Evolutionary conservation across 2,113 vertebrate species (phyloP).

Genomic region (Engraulis encrasicolus): DNA sequence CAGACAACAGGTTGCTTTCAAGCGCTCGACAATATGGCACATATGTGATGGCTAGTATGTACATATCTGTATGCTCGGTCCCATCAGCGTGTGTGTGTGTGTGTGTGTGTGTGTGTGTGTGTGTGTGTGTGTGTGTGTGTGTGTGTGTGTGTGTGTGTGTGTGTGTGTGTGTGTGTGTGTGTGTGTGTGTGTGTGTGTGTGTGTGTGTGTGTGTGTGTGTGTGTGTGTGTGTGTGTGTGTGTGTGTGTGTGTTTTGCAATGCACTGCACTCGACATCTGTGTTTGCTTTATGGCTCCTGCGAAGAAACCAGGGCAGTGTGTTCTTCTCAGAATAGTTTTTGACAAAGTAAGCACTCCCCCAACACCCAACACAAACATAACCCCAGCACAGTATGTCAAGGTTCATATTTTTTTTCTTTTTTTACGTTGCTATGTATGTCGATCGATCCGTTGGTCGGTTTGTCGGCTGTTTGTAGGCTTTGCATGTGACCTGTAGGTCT

Average conservation of each 20-base stretch:
- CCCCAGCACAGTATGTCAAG: background rate
- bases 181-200: conserved; percentile 21
- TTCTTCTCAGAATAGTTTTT: conserved; percentile 10
- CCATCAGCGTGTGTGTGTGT: background rate
- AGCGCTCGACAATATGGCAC: conserved; percentile 39
- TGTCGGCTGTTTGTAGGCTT: no score
- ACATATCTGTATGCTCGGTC: conserved; percentile 1
- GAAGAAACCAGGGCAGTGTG: background rate
- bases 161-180: conserved; percentile 20
- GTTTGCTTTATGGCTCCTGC: conserved; percentile 31
- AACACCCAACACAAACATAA: no score
- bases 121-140: conserved; percentile 24
- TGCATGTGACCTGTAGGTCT: no score
- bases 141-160: conserved; percentile 27
- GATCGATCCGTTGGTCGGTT: no score
- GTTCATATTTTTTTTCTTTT: no score
- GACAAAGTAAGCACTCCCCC: background rate
- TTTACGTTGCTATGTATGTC: no score
- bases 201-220: conserved; percentile 21
- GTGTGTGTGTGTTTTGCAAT: conserved; percentile 29
- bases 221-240: conserved; percentile 20
- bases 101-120: conserved; percentile 24
- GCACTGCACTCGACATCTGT: conserved; percentile 25
- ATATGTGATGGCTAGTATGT: conserved; percentile 36
- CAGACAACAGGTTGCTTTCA: conserved; percentile 36